Evolutionary conservation across 2,113 vertebrate genomes (phyloP).

Genomic region (Apistogramma diplotaenia): DNA sequence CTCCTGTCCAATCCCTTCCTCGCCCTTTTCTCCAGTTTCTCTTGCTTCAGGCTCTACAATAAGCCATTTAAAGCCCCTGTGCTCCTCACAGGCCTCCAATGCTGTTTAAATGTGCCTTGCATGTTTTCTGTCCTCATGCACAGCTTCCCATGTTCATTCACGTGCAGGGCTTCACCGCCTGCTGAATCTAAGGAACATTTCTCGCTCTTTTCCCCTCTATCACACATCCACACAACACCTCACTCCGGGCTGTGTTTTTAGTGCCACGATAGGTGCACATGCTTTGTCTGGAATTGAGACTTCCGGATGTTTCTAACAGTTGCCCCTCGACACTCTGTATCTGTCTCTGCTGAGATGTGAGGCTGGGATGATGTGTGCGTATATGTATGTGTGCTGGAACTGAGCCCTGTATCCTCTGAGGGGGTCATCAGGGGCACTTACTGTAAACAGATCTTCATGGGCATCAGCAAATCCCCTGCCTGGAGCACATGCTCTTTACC

Average conservation of each 20-base stretch:
- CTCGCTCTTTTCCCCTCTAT: neutral
- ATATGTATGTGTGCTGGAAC: conserved; percentile 55
- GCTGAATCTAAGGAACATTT: conserved; percentile 6
- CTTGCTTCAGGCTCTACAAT: conserved; percentile 14
- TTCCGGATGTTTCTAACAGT: conserved; percentile 60
- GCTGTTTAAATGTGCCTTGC: neutral
- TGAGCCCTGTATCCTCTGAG: conserved; percentile 52
- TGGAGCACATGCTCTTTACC: conserved; percentile 35
- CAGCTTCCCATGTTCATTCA: conserved; percentile 8
- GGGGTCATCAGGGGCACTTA: conserved; percentile 57
- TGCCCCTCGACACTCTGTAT: conserved; percentile 53
- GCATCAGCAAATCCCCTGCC: conserved; percentile 62
- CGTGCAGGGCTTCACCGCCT: neutral
- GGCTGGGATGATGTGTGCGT: conserved; percentile 22
- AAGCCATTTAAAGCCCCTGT: conserved; percentile 50
- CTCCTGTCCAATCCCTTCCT: neutral
- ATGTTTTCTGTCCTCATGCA: conserved; percentile 12
- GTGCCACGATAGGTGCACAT: conserved; percentile 17
- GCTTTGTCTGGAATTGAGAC: conserved; percentile 45
- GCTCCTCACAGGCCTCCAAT: conserved; percentile 14
- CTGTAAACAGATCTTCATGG: conserved; percentile 73
- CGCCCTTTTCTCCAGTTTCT: neutral
- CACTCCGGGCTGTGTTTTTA: conserved; percentile 17
- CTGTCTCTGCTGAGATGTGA: conserved; percentile 59
- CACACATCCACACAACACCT: conserved; percentile 5